A percentile compares a stretch with the other conserved stretches of the same genome.
phyloP scores from a whole-genome alignment of 2,797 vertebrate species.

The Spondyliosoma cantharus region DNA sequence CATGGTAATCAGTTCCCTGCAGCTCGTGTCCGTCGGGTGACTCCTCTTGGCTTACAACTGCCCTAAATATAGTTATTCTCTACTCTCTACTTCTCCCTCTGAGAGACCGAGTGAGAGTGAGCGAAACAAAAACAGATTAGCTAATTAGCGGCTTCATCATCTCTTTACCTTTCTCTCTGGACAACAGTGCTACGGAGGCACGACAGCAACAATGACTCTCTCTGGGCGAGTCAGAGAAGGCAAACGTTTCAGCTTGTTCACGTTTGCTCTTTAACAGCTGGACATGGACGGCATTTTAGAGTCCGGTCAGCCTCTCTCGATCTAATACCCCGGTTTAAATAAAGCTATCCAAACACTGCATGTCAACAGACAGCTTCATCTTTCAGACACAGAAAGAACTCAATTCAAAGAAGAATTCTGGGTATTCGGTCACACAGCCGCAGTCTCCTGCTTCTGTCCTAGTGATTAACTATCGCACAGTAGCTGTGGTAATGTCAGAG shows the following conservation, averaged over 20 bases:
- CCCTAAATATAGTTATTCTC: conserved; percentile 47
- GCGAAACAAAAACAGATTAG: not conserved
- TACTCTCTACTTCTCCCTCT: conserved; percentile 29
- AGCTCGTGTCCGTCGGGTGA: conserved; percentile 36
- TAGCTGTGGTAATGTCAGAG: too few species aligned
- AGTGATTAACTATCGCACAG: too few species aligned
- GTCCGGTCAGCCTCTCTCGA: not conserved
- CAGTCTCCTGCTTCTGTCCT: too few species aligned
- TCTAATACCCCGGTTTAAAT: not conserved
- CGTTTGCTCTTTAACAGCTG: conserved; percentile 5
- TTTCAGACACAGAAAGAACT: not conserved
- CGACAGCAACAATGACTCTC: not conserved
- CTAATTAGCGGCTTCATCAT: conserved; percentile 36
- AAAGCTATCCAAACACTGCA: not conserved
- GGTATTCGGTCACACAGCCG: too few species aligned
- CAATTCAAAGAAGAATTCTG: not conserved
- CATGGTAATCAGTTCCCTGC: conserved; percentile 19
- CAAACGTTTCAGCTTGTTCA: conserved; percentile 8
- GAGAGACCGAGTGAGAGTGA: not conserved
- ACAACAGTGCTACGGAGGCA: not conserved
- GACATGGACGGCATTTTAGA: conserved; percentile 1
- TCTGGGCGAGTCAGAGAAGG: not conserved
- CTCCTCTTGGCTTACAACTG: conserved; percentile 23
- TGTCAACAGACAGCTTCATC: not conserved
- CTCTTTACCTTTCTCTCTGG: not conserved